phyloP scores from a whole-genome alignment of 53 echinoderm and acorn worm genomes.

The Echinarachnius parma region DNA sequence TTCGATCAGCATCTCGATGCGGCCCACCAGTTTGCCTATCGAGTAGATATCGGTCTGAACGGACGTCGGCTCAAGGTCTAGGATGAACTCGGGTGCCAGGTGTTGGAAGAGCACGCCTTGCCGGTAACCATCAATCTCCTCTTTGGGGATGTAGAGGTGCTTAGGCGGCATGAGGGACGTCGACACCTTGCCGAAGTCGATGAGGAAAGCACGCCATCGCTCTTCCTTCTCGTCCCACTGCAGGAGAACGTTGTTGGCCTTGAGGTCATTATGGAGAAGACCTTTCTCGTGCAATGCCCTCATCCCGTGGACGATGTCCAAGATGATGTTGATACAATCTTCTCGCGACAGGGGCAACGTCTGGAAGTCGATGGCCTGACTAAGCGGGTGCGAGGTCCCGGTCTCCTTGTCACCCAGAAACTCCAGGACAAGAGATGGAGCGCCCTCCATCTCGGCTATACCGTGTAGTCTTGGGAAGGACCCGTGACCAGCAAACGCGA shows the following conservation, averaged over 20 bases:
- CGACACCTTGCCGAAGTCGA: conserved; percentile 34
- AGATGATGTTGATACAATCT: conserved; percentile 16
- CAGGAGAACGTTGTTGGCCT: conserved; percentile 33
- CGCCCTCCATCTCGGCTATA: conserved; percentile 6
- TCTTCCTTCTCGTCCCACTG: conserved; percentile 13
- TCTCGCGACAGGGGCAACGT: not conserved
- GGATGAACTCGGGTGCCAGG: conserved; percentile 37
- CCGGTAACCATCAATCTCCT: conserved; percentile 22
- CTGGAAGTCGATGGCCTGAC: conserved; percentile 22
- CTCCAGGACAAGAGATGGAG: conserved; percentile 29
- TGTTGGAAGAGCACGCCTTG: conserved; percentile 3
- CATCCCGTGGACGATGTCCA: conserved; percentile 18
- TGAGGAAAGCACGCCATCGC: conserved; percentile 36
- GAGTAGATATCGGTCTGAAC: conserved; percentile 35
- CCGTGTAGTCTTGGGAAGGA: conserved; percentile 19
- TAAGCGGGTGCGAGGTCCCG: not conserved
- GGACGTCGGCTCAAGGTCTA: conserved; percentile 7
- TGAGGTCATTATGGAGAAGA: conserved; percentile 37
- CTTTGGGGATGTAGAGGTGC: conserved; percentile 9
- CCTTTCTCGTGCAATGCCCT: conserved; percentile 33
- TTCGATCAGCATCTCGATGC: not conserved
- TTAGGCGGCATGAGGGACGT: conserved; percentile 13
- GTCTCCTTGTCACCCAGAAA: conserved; percentile 38
- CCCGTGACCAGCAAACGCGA: conserved; percentile 3
- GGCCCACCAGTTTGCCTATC: conserved; percentile 11